Evolutionary conservation across 2,888 invertebrate genomes (phyloP).

Genomic region (Drosophila rubida): DNA sequence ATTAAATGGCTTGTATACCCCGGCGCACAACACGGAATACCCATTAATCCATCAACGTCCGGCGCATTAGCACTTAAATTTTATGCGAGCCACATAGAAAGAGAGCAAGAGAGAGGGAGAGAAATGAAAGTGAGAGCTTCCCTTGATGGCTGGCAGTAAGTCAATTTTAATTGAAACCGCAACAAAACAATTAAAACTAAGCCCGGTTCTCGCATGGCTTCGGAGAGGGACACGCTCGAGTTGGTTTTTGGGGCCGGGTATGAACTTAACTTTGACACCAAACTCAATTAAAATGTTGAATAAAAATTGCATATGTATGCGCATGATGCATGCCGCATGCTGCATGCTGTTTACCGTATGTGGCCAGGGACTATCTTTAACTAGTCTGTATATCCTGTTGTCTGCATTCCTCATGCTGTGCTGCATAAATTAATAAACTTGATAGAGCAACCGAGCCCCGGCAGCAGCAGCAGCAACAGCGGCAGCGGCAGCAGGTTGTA

Average conservation of each 20-base stretch:
- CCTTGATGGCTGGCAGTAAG: conserved; percentile 37
- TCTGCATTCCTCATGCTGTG: conserved; percentile 30
- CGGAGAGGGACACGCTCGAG: conserved; percentile 25
- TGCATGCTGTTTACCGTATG: background rate
- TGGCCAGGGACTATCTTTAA: conserved; percentile 45
- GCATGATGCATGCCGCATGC: background rate
- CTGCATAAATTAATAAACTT: conserved; percentile 79
- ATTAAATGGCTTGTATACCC: conserved; percentile 40
- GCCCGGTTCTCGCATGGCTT: conserved; percentile 31
- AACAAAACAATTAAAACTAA: conserved; percentile 75
- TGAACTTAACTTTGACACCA: conserved; percentile 75
- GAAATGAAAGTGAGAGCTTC: background rate
- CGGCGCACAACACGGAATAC: conserved; percentile 17
- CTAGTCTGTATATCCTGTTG: conserved; percentile 43
- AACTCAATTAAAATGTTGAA: conserved; percentile 77
- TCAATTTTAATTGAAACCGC: conserved; percentile 76
- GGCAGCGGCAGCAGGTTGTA: background rate
- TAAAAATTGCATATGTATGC: conserved; percentile 69
- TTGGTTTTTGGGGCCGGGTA: conserved; percentile 32
- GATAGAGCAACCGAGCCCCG: conserved; percentile 35
- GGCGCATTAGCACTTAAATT: conserved; percentile 53
- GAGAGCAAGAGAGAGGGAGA: too few species aligned
- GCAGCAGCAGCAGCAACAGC: background rate
- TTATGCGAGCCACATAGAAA: conserved; percentile 13
- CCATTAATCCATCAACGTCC: conserved; percentile 55